Conservation (phyloP, 2,113 vertebrate species). For the Siniperca knerii region DNA sequence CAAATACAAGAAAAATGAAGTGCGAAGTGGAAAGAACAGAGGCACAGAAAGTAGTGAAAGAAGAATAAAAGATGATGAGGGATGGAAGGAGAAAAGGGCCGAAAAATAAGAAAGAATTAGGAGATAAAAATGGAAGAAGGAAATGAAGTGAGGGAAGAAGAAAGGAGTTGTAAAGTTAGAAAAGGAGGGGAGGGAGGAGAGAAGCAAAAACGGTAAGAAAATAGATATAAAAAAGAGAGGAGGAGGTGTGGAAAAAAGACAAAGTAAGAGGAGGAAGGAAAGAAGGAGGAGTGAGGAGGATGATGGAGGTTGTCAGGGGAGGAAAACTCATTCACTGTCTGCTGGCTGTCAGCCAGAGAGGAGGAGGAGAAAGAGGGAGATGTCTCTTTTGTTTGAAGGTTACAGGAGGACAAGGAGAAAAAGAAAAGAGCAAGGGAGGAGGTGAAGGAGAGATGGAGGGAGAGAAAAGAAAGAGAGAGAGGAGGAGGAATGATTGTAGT, state of each 20-base stretch:
- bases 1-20: neutral
- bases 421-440: neutral
- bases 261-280: neutral
- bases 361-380: conserved; percentile 2
- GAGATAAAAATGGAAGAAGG: neutral
- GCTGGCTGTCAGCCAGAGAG: conserved; percentile 55
- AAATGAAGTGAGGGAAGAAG: conserved; percentile 1
- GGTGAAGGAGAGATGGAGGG: neutral
- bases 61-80: neutral
- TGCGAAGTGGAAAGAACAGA: neutral
- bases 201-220: neutral
- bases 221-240: neutral
- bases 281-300: conserved; percentile 1
- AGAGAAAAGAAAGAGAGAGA: neutral
- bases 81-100: neutral
- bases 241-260: neutral
- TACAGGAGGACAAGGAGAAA: conserved; percentile 50
- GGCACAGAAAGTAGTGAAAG: neutral
- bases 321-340: conserved; percentile 53
- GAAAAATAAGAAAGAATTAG: neutral
- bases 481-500: neutral
- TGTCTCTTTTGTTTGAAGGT: conserved; percentile 62
- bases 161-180: neutral
- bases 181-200: neutral
- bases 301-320: conserved; percentile 45